Conservation (phyloP, 92 coral and sea anemone genomes). For the Epizoanthus fatuus region DNA sequence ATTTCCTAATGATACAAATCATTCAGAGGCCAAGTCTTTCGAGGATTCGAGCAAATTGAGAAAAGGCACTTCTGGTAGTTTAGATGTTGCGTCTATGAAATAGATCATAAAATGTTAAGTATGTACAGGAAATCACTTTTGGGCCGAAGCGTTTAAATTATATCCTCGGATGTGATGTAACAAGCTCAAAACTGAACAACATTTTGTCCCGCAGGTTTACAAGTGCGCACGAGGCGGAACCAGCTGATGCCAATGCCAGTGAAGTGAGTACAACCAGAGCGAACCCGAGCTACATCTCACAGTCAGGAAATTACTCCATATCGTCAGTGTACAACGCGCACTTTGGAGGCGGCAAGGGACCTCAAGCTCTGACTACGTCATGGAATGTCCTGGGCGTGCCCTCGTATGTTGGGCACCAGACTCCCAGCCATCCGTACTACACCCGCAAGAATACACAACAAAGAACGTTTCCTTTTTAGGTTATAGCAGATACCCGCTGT, state of each 20-base stretch:
- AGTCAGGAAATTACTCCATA: slow-evolving; percentile 84
- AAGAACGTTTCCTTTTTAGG: slow-evolving; percentile 57
- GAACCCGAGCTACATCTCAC: slow-evolving; percentile 55
- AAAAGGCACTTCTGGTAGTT: no score
- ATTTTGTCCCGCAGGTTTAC: slow-evolving; percentile 2
- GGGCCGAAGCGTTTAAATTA: no score
- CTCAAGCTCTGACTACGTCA: slow-evolving; percentile 77
- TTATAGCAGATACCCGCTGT: neutral
- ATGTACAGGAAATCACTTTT: no score
- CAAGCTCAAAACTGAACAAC: neutral
- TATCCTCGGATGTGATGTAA: no score
- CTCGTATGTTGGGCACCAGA: slow-evolving; percentile 26
- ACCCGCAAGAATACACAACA: slow-evolving; percentile 13
- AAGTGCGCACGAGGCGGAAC: neutral
- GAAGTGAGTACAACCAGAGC: slow-evolving; percentile 33
- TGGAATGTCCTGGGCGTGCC: slow-evolving; percentile 98
- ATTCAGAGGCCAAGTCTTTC: no score
- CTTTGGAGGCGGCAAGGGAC: slow-evolving; percentile 50
- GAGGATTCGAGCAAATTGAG: no score
- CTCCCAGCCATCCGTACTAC: slow-evolving; percentile 28
- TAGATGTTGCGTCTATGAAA: no score
- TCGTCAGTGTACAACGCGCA: slow-evolving; percentile 70
- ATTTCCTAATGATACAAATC: no score
- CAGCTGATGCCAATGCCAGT: neutral
- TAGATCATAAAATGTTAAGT: no score